phyloP scores from a whole-genome alignment of 1,140 invertebrate species.

The Cheumatopsyche charites region DNA sequence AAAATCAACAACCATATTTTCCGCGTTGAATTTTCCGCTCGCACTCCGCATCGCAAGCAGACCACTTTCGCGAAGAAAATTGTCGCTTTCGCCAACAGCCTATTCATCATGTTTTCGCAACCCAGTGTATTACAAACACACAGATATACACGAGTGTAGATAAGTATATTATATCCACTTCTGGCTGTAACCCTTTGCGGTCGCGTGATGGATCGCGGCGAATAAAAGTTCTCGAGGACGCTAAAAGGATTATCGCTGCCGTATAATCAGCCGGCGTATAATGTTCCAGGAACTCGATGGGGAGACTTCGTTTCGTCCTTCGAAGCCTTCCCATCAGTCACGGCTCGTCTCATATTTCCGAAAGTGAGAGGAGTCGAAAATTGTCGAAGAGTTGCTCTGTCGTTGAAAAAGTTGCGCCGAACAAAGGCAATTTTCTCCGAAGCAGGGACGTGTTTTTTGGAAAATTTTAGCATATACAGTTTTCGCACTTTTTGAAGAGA shows the following conservation, averaged over 20 bases:
- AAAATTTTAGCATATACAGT: too few relatives aligned
- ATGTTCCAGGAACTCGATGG: background rate
- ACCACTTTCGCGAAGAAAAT: background rate
- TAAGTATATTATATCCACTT: background rate
- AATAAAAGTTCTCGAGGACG: conserved; percentile 4
- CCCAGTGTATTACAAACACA: too few relatives aligned
- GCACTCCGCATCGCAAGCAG: background rate
- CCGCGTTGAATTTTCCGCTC: too few relatives aligned
- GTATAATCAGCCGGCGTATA: background rate
- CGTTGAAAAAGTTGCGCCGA: too few relatives aligned
- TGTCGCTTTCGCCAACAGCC: background rate
- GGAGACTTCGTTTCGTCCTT: background rate
- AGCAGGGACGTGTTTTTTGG: conserved; percentile 26
- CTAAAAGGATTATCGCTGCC: conserved; percentile 10
- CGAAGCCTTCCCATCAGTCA: conserved; percentile 7
- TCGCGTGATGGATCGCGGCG: conserved; percentile 5
- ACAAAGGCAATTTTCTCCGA: conserved; percentile 21
- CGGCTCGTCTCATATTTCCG: conserved; percentile 28
- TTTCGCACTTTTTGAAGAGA: too few relatives aligned
- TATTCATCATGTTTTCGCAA: conserved; percentile 7
- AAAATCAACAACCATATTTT: too few relatives aligned
- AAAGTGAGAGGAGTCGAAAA: too few relatives aligned
- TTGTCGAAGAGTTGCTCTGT: too few relatives aligned
- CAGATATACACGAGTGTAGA: too few relatives aligned
- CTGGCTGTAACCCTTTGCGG: conserved; percentile 6